Evolutionary conservation across 2,888 invertebrate species (phyloP).

Genomic region (Callimorpha dominula): DNA sequence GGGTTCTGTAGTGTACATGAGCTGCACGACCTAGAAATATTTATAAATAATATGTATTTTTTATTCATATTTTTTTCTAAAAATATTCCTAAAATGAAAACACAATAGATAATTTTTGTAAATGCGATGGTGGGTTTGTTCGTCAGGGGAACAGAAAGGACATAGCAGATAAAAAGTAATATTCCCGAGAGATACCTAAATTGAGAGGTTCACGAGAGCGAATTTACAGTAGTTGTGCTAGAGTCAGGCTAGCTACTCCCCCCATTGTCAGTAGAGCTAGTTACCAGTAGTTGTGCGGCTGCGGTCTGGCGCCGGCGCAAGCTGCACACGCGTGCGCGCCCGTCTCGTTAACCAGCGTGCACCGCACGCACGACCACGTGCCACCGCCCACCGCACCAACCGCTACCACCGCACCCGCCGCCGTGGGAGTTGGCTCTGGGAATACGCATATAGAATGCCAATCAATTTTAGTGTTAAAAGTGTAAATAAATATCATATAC

Average conservation of each 20-base stretch:
- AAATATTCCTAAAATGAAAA: background rate
- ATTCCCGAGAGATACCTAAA: no score
- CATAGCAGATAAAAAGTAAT: no score
- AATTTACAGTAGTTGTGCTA: no score
- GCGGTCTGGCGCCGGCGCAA: slow-evolving; percentile 94
- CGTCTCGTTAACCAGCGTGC: slow-evolving; percentile 93
- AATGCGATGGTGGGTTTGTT: no score
- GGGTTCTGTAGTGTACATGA: slow-evolving; percentile 95
- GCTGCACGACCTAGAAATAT: slow-evolving; percentile 87
- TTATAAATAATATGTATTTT: background rate
- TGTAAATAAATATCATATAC: no score
- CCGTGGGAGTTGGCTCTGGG: slow-evolving; percentile 52
- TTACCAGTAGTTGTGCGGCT: slow-evolving; percentile 75
- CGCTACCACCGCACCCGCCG: background rate
- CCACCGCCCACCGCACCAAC: background rate
- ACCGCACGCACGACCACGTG: slow-evolving; percentile 95
- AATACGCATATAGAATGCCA: no score
- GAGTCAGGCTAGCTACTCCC: no score
- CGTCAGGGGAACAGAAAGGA: no score
- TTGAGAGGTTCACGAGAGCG: no score
- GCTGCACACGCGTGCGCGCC: slow-evolving; percentile 92
- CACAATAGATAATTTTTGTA: no score
- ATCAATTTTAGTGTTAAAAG: no score
- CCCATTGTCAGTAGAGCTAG: background rate
- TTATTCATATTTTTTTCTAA: background rate